Evolutionary conservation across 2,113 vertebrate genomes (phyloP), one percentile per base, ranked within the genome.

Genomic region (Cichladusa arquata): DNA sequence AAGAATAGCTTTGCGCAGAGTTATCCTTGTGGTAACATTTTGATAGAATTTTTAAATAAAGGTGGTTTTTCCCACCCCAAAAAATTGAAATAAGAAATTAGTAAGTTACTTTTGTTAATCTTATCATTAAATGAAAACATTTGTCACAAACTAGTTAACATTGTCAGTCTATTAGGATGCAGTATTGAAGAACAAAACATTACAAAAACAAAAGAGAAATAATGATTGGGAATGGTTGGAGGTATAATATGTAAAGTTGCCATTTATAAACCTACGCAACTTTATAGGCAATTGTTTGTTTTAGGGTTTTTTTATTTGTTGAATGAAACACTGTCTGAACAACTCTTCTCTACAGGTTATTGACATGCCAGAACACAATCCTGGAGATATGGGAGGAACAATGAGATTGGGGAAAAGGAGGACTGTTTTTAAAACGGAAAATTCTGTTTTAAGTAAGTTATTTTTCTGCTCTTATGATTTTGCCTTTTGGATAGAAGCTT

Each of bases 351-450:
- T 86, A 29, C 81, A 98, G 98, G 97, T 98, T 82, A 98, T 98
- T 92, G 98, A 98, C 78, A 98, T 98, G 98, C 98, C 98, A 26
- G 98, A 98, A 48, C 97, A 98, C 87, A 98, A 95, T 91, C 97
- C 97, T 86, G 98, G 98, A 60, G 95, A 98, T 85, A 93, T 98
- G 96, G 98, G 98, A 83, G 98, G 98, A 96, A 98, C 98, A 23
- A 98, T 98, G 98, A 97, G 98, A 72, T 93, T 98, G 81, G 98
- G 98, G 26, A 97, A 98, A 90, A 97, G 98, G 93, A 98, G 92
- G 76, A 98, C 98, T 18, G 60, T 98, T 91, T 98, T 98, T 95
- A 98, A 97, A 92, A 94, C 97, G 8, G 93, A 97, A 74, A 96
- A 97, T 83, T 98, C 98, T 71, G 48, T 98, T 76, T 57, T 98